A percentile compares a stretch with the other conserved stretches of the same genome.
These are phyloP conservation scores for Mustelus asterias DNA, from an alignment of 2,113 vertebrate species.

Conservation along the genomic window DNA sequence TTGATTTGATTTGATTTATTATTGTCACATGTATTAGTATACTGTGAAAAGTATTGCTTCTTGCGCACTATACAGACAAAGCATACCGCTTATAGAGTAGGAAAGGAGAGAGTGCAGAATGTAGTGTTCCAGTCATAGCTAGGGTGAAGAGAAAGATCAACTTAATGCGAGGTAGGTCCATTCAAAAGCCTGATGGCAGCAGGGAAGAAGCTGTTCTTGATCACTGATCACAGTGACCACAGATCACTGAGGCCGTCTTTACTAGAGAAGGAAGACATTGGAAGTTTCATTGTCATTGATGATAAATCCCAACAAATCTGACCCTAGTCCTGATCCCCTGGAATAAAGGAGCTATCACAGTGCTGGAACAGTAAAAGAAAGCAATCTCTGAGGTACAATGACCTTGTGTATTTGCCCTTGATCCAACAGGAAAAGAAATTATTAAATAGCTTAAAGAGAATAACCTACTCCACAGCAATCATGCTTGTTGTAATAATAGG, in stretches of 20 bases:
- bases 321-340: neutral
- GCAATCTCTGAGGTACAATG: neutral
- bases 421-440: neutral
- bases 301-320: neutral
- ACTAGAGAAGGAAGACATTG: neutral
- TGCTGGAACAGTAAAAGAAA: neutral
- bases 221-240: neutral
- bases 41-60: no score
- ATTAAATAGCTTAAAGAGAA: neutral
- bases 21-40: no score
- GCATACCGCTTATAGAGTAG: no score
- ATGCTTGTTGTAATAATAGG: neutral
- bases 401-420: neutral
- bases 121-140: no score
- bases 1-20: no score
- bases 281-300: neutral
- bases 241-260: neutral
- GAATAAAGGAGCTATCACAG: neutral
- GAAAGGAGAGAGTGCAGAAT: no score
- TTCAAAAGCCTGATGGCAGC: no score
- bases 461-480: neutral
- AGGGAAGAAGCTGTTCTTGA: no score
- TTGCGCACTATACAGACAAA: no score
- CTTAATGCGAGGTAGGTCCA: no score
- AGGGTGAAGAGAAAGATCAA: no score